These are phyloP conservation scores for Athene noctua DNA, from an alignment of 2,113 vertebrate species.

Conservation along the genomic window DNA sequence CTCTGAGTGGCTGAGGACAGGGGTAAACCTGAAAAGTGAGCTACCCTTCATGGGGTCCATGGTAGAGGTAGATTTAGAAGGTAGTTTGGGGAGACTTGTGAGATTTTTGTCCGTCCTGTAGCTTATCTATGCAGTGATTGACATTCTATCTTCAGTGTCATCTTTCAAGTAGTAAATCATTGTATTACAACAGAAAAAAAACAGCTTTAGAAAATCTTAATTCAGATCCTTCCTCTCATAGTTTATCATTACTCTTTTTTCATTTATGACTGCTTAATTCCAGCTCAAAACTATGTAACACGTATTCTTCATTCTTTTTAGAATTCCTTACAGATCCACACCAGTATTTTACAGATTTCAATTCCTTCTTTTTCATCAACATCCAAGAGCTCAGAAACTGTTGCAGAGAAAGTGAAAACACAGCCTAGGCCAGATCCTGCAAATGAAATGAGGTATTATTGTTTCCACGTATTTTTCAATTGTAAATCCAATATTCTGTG, in stretches of 20 bases:
- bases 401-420: constrained; percentile 55
- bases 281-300: background rate
- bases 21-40: background rate
- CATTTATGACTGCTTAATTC: background rate
- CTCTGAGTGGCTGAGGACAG: background rate
- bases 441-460: constrained; percentile 69
- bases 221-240: background rate
- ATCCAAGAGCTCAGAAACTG: constrained; percentile 41
- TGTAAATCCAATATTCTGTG: background rate
- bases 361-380: constrained; percentile 67
- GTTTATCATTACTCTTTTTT: background rate
- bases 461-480: background rate
- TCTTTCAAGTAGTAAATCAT: background rate
- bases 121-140: background rate
- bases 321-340: constrained; percentile 71
- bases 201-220: background rate
- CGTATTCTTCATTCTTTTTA: background rate
- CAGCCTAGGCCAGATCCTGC: constrained; percentile 55
- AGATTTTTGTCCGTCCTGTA: background rate
- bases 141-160: background rate
- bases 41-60: background rate
- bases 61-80: background rate
- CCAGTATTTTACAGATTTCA: constrained; percentile 74
- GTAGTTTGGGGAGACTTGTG: background rate
- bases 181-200: background rate